phyloP scores from a whole-genome alignment of 2,113 vertebrate genomes.

The Sakesphorus luctuosus region DNA sequence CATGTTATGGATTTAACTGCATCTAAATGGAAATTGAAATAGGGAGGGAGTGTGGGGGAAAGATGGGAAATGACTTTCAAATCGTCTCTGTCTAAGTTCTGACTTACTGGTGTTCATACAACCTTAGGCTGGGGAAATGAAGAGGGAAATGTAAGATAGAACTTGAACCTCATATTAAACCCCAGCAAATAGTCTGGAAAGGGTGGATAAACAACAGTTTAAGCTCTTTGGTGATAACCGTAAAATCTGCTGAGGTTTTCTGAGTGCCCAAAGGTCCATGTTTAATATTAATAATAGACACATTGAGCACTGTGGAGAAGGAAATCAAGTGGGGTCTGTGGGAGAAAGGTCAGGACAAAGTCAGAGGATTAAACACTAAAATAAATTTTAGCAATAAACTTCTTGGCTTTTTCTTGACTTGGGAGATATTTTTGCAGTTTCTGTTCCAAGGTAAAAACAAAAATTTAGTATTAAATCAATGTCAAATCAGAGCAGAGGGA shows the following conservation, averaged over 20 bases:
- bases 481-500: not conserved
- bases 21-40: not conserved
- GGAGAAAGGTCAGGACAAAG: not conserved
- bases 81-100: not conserved
- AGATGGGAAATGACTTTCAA: not conserved
- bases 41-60: not conserved
- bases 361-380: not conserved
- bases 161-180: not conserved
- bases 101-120: not conserved
- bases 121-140: not conserved
- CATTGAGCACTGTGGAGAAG: not conserved
- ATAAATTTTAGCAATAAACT: not conserved
- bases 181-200: not conserved
- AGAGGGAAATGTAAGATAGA: not conserved
- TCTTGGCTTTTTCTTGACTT: not conserved
- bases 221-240: not conserved
- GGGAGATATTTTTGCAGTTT: not conserved
- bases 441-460: not conserved
- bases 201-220: not conserved
- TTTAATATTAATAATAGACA: constrained; percentile 10
- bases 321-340: not conserved
- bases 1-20: not conserved
- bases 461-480: not conserved
- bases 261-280: not conserved
- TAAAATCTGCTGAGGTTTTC: not conserved